These are phyloP conservation scores for Nephrotoma guestfalica DNA, from an alignment of 2,888 invertebrate species.

Conservation along the genomic window DNA sequence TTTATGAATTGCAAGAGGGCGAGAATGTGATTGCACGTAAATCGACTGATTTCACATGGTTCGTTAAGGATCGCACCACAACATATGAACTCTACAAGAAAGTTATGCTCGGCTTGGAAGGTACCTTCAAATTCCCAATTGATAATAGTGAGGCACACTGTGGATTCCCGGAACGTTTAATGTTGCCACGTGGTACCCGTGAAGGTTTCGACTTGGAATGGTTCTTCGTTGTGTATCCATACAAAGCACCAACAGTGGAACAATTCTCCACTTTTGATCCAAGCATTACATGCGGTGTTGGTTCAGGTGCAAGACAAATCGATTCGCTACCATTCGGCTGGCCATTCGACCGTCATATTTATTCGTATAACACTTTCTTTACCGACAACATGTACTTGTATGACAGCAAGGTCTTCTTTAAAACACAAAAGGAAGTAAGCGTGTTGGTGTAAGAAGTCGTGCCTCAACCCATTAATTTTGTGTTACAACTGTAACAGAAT, in stretches of 20 bases:
- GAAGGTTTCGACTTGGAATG: slow-evolving; percentile 51
- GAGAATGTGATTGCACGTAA: slow-evolving; percentile 51
- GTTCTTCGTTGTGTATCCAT: slow-evolving; percentile 45
- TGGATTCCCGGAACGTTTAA: slow-evolving; percentile 53
- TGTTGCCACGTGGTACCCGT: slow-evolving; percentile 53
- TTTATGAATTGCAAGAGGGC: slow-evolving; percentile 44
- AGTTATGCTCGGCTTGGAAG: slow-evolving; percentile 40
- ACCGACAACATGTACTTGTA: slow-evolving; percentile 54
- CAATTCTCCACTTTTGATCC: slow-evolving; percentile 35
- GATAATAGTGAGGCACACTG: slow-evolving; percentile 42
- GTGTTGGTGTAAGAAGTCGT: slow-evolving; percentile 1
- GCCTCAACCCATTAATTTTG: neutral
- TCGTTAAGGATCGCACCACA: slow-evolving; percentile 46
- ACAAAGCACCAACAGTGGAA: slow-evolving; percentile 35
- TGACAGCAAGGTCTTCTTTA: slow-evolving; percentile 50
- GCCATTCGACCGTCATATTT: slow-evolving; percentile 56
- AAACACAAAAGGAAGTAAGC: slow-evolving; percentile 33
- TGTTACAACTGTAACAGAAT: neutral
- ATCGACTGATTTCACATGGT: slow-evolving; percentile 49
- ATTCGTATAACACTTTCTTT: slow-evolving; percentile 36
- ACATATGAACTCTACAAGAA: slow-evolving; percentile 48
- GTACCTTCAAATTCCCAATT: slow-evolving; percentile 37
- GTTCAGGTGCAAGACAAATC: slow-evolving; percentile 32
- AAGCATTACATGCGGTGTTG: slow-evolving; percentile 34
- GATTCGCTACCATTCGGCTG: slow-evolving; percentile 52